phyloP scores from a whole-genome alignment of 2,797 vertebrate species.

The Myripristis jacobus region DNA sequence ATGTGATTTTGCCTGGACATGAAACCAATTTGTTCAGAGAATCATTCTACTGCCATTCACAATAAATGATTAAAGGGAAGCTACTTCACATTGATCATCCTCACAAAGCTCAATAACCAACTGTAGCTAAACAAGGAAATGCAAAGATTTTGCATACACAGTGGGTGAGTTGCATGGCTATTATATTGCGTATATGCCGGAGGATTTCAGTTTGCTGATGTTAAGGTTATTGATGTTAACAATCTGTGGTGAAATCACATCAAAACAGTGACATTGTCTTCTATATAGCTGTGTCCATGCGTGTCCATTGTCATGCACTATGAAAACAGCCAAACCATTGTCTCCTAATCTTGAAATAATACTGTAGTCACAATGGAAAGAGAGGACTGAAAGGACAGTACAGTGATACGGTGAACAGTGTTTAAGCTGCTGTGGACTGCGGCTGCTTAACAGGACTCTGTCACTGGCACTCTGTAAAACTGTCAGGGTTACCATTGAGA shows the following conservation, averaged over 20 bases:
- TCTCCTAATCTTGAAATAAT: conserved; percentile 36
- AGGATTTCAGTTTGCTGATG: conserved; percentile 12
- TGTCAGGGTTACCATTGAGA: conserved; percentile 83
- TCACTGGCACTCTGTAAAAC: conserved; percentile 79
- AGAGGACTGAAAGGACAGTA: conserved; percentile 25
- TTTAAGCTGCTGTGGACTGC: conserved; percentile 64
- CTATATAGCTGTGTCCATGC: not conserved
- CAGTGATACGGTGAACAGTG: conserved; percentile 40
- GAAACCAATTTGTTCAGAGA: conserved; percentile 74
- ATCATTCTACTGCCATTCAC: conserved; percentile 66
- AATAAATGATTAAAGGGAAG: conserved; percentile 71
- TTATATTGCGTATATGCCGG: conserved; percentile 3
- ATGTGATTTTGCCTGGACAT: conserved; percentile 74
- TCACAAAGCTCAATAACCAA: conserved; percentile 63
- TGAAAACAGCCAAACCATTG: conserved; percentile 32
- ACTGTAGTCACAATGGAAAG: not conserved
- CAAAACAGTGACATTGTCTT: not conserved
- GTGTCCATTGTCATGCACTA: too few relatives aligned
- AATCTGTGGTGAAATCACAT: conserved; percentile 6
- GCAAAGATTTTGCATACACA: conserved; percentile 33
- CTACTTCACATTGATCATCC: conserved; percentile 69
- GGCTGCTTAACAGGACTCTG: conserved; percentile 75
- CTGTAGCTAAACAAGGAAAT: conserved; percentile 47
- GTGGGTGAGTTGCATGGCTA: conserved; percentile 11
- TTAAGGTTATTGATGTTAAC: conserved; percentile 15